Evolutionary conservation across 1,140 invertebrate species (phyloP), one percentile per base, ranked within the genome.

Genomic region (Drosophila rufa): DNA sequence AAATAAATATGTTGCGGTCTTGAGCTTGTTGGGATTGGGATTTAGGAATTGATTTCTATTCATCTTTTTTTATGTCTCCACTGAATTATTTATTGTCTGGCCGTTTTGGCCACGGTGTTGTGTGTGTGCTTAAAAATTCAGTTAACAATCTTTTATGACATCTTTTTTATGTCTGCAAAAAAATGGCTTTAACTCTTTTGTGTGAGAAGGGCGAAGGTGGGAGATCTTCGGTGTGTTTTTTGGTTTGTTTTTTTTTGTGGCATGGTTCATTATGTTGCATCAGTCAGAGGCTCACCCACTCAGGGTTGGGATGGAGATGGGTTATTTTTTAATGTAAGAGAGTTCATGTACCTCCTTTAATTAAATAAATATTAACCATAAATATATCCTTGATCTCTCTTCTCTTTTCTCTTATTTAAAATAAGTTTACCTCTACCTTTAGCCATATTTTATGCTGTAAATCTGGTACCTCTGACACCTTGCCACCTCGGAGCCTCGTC

Each of bases 51-150:
- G 38, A 73, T 73, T 73, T 59, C 30, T 73, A 73, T 73, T 73
- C 70, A 73, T 59, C 46, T 73, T 73, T 73, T 71, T 73, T 60
- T 36, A 73, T 51, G 38, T 71, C 38, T 42, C 30, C 69, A 59
- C 69, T 71, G 70, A 73, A 73, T 73, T 51, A 51, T 73, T 73
- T 73, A 73, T 58, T 38, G 17, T 30, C 22, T 42, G n/a, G 38
- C 30, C 33, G 33, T 51, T 58, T 70, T 70, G 51, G 36, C 11
- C 46, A 2, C 22, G n/a, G 8, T 61, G 27, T 62, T 62, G 2
- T 25, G 11, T 9, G 27, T 56, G 25, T 56, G 36, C 19, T 33
- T 8, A 19, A 46, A 9, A 33, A 47, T 64, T 30, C 57, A 15
- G 46, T 51, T 38, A 50, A 73, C 56, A 51, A 50, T 33, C 12